Percentiles rank a stretch among this genome's conserved stretches.
phyloP scores from a whole-genome alignment of 2,113 vertebrate species.

The Corythaeola cristata region DNA sequence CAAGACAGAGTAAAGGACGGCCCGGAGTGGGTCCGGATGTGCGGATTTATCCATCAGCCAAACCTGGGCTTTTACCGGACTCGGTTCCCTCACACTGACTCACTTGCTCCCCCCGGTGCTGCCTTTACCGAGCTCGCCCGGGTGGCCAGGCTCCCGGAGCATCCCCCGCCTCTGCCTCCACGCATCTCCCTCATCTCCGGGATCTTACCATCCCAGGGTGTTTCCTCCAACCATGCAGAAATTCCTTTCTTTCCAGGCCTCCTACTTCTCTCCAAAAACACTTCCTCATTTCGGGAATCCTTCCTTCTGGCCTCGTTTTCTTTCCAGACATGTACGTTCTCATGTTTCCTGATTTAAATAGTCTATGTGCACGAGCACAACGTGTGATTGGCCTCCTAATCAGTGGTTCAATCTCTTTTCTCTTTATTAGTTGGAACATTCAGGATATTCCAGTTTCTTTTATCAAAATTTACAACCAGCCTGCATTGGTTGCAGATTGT shows the following conservation, averaged over 20 bases:
- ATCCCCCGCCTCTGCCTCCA: accelerated
- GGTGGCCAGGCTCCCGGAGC: neutral
- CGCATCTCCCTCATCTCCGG: accelerated
- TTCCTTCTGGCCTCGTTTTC: neutral
- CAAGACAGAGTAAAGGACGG: neutral
- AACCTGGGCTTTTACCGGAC: neutral
- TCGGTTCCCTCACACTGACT: neutral
- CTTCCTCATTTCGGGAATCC: accelerated
- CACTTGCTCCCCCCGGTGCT: conserved; percentile 1
- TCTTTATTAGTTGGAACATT: neutral
- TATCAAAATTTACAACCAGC: neutral
- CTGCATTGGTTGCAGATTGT: neutral
- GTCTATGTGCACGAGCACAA: neutral
- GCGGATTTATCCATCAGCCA: accelerated
- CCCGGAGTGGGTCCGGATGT: accelerated
- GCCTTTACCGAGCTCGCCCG: accelerated
- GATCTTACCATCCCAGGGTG: accelerated
- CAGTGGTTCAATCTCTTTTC: accelerated
- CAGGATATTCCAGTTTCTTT: neutral
- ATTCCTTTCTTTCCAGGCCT: neutral
- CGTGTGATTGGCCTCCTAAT: neutral
- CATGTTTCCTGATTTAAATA: neutral
- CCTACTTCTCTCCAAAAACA: neutral
- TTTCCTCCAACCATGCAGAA: neutral
- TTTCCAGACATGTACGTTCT: neutral